Conservation (phyloP, 2,797 vertebrate species). For the Sebastes flavidus region DNA sequence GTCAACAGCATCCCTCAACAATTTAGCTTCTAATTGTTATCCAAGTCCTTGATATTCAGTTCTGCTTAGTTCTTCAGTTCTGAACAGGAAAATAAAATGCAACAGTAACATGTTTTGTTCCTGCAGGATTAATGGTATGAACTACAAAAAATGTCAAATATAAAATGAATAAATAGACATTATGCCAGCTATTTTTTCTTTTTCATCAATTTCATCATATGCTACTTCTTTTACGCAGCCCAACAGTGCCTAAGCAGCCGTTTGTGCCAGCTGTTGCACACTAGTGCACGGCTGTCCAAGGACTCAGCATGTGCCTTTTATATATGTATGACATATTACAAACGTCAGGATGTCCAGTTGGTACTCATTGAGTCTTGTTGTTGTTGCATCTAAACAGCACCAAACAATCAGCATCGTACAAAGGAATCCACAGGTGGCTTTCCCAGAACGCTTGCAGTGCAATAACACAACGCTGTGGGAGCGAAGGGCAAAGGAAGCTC, state of each 20-base stretch:
- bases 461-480: not conserved
- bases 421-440: not conserved
- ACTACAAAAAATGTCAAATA: not conserved
- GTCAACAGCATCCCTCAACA: not conserved
- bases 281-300: not conserved
- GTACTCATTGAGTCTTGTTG: not conserved
- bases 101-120: not conserved
- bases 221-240: not conserved
- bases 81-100: not conserved
- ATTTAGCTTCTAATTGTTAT: not conserved
- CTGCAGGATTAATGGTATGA: not conserved
- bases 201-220: not conserved
- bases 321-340: not conserved
- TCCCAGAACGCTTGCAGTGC: not conserved
- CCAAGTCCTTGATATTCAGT: not conserved
- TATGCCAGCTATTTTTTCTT: not conserved
- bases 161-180: not conserved
- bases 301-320: not conserved
- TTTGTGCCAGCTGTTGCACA: slow-evolving; percentile 3
- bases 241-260: not conserved
- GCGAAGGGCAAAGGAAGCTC: not conserved
- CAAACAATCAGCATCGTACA: not conserved
- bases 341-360: not conserved
- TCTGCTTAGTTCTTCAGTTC: not conserved
- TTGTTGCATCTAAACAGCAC: not conserved